Base-by-base conservation (phyloP, 2,888 invertebrate species). In the Drosophila limbata region DNA sequence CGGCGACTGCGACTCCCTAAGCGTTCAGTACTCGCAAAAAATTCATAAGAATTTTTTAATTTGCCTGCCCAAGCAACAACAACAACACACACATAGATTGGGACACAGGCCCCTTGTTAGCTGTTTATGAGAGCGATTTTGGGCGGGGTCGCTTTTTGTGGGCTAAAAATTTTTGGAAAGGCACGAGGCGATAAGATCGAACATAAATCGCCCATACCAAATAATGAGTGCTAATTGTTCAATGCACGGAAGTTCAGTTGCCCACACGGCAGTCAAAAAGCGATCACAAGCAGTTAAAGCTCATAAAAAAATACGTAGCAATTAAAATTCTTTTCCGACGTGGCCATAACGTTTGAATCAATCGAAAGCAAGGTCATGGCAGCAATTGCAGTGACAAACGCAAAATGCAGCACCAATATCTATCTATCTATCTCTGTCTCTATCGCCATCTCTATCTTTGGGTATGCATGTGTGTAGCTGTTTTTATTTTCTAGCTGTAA, bases 361-460 rank as follows among this genome's bases (percentile, higher is more conserved):
- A 81, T 77, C 69, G 89, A 85, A 85, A 85, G 85, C 85, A 85
- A 85, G 85, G 85, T 85, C 85, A 85, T 28, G 85, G 89, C 69
- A 77, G 69, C 52, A 52, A 19, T 50, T 50, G 50, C 71, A 76
- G 71, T 79, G 83, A 79, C 85, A 83, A 73, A 81, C 76, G 79
- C 71, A 66, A 53, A 69, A 67, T 63, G 67, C 64, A 76, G 66
- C 71, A 73, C 35, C 35, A 21, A 56, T 59, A 31, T 42, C 37
- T 19, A 25, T 5, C 4, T 10, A 25, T 19, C 21, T 21, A n/a
- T 40, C 13, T 28, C 9, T 40, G 10, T 42, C 11, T 15, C 8
- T 40, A 28, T 55, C 8, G 31, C n/a, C 17, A 35, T 31, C 31
- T 40, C 42, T 42, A 44, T 33, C 15, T 33, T 35, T 37, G 25